Evolutionary conservation across 64 coral and sea anemone species (phyloP), one percentile per base, ranked within the genome.

Genomic region (Cladopsammia gracilis): DNA sequence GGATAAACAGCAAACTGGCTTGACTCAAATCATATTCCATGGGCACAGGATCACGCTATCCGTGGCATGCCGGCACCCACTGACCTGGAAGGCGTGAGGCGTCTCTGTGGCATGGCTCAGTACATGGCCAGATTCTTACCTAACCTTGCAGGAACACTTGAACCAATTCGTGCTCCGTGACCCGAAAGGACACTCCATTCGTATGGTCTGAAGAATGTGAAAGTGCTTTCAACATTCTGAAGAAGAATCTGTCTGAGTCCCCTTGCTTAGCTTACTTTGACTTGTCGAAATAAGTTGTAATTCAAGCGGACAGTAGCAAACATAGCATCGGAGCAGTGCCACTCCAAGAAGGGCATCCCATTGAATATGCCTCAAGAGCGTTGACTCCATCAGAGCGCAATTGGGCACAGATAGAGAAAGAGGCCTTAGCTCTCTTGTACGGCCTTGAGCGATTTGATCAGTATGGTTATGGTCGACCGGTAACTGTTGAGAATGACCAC

Each of bases 261-360:
- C 25, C 91, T 25, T 51, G 58, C 48, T 48, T 86, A 25, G 71
- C 82, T 13, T 86, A 86, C 71, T 79, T 86, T 93, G 91, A 93
- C 34, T 44, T 1, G 53, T 10, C 48, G 13, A 94, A 89, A 80
- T 76, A 88, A 88, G 48, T 89, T 45, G 92, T 89, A 8, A 58
- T 94, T 79, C 92, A 94, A 82, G 84, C 72, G 6, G 92, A 94
- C 45, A 68, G 85, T 77, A 88, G 85, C 66, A 86, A 89, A 24
- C 48, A 81, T 88, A 76, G 85, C 4, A 58, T 94, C 18, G 86
- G 76, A 10, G 47, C 91, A 48, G 74, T 79, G 54, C 49, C 71
- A 70, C 61, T 87, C 23, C 91, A 93, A 78, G 91, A 93, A 66
- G 83, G 75, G 18, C 43, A 54, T 34, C 91, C 91, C 3, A 54